A percentile compares a stretch with the other conserved stretches of the same genome.
These are phyloP conservation scores for Eupeodes corollae DNA, from an alignment of 1,140 invertebrate genomes.

Conservation along the genomic window DNA sequence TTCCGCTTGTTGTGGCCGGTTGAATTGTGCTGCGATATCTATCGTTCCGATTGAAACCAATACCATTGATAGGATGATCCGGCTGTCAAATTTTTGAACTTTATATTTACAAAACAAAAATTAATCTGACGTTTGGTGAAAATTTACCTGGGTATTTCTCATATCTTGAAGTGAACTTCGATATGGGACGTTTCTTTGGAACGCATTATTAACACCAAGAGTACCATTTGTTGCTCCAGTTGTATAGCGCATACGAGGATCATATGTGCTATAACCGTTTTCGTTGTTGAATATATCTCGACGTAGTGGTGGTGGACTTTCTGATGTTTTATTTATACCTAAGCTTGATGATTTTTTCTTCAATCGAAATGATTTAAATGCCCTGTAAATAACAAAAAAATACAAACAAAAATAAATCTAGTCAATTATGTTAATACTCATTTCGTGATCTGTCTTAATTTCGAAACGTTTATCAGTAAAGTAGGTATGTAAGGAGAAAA, in stretches of 20 bases:
- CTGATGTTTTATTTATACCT: constrained; percentile 36
- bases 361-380: constrained; percentile 26
- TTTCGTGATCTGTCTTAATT: too few relatives aligned
- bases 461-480: too few relatives aligned
- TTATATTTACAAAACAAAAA: too few relatives aligned
- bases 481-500: too few relatives aligned
- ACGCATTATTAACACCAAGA: constrained; percentile 2
- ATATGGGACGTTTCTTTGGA: constrained; percentile 15
- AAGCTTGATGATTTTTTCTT: constrained; percentile 35
- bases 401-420: not conserved
- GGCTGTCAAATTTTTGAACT: too few relatives aligned
- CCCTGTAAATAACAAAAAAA: constrained; percentile 13
- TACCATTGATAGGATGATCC: not conserved
- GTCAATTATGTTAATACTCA: too few relatives aligned
- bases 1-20: constrained; percentile 1
- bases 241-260: constrained; percentile 5
- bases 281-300: constrained; percentile 4
- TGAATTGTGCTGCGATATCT: constrained; percentile 23
- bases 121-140: not conserved
- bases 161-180: constrained; percentile 26
- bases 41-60: constrained; percentile 15
- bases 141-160: constrained; percentile 5
- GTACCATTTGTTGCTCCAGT: constrained; percentile 5
- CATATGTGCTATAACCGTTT: constrained; percentile 5
- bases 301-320: constrained; percentile 29